Percentiles rank a stretch among this genome's conserved stretches.
Conservation (phyloP, 2,888 invertebrate genomes). For the Eremobia ochroleuca region DNA sequence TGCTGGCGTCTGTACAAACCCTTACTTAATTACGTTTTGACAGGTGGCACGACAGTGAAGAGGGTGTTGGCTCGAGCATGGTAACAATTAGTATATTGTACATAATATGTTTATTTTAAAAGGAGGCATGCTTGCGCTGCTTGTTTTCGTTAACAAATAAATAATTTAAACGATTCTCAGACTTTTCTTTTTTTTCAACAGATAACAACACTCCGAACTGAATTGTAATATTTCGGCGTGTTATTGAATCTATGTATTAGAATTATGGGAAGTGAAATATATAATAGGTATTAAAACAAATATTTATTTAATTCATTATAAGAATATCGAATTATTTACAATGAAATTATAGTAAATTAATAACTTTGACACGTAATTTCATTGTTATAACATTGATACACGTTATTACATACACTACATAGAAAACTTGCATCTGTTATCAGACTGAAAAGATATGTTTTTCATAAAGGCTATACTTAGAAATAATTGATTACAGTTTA, state of each 20-base stretch:
- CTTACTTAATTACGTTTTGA: slow-evolving; percentile 46
- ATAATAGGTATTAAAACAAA: slow-evolving; percentile 88
- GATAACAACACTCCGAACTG: slow-evolving; percentile 68
- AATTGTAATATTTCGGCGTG: slow-evolving; percentile 69
- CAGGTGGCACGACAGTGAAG: slow-evolving; percentile 58
- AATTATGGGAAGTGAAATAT: slow-evolving; percentile 71
- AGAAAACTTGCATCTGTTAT: slow-evolving; percentile 90
- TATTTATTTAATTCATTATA: slow-evolving; percentile 89
- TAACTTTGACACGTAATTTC: slow-evolving; percentile 87
- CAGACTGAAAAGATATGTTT: slow-evolving; percentile 89
- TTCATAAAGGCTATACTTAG: slow-evolving; percentile 88
- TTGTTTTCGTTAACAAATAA: slow-evolving; percentile 58
- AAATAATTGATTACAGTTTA: slow-evolving; percentile 86
- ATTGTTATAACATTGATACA: slow-evolving; percentile 89
- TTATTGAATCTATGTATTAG: slow-evolving; percentile 25
- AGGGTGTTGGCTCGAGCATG: slow-evolving; percentile 58
- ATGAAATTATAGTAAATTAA: slow-evolving; percentile 89
- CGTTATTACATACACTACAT: slow-evolving; percentile 88
- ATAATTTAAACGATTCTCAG: slow-evolving; percentile 48
- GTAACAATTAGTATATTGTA: slow-evolving; percentile 51
- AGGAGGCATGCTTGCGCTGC: slow-evolving; percentile 52
- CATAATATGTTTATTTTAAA: slow-evolving; percentile 43
- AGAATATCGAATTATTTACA: slow-evolving; percentile 90
- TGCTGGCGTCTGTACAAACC: no score
- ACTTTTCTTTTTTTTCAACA: slow-evolving; percentile 69